These are phyloP conservation scores for Gallinago stenura DNA, from an alignment of 2,797 vertebrate genomes.

Conservation along the genomic window DNA sequence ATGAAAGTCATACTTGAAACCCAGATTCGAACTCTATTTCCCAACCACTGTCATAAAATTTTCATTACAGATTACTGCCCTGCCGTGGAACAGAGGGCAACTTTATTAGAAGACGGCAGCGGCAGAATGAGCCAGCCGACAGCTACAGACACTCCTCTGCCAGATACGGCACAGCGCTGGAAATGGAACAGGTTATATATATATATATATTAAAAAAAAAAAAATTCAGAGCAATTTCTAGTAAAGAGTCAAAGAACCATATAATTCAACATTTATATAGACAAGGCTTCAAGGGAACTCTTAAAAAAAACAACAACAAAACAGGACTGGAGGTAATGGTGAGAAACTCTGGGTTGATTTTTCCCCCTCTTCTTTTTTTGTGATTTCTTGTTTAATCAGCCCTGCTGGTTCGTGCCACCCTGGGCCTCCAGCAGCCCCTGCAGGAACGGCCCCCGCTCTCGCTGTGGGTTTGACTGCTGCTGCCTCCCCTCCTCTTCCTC, in stretches of 20 bases:
- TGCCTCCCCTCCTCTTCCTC: not conserved
- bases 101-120: conserved; percentile 48
- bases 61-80: conserved; percentile 56
- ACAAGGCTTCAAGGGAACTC: conserved; percentile 51
- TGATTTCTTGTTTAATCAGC: not conserved
- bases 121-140: conserved; percentile 8
- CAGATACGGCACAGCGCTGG: conserved; percentile 37
- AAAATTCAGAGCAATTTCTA: conserved; percentile 52
- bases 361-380: not conserved
- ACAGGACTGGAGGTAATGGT: not conserved
- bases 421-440: not conserved
- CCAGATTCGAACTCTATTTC: conserved; percentile 14
- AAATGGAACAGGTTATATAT: conserved; percentile 52
- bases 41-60: not conserved
- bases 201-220: not conserved
- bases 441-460: not conserved
- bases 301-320: not conserved
- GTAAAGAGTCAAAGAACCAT: conserved; percentile 54
- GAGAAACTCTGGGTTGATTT: not conserved
- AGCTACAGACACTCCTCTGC: conserved; percentile 40
- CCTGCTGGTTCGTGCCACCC: not conserved
- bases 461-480: not conserved
- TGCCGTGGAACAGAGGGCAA: conserved; percentile 31
- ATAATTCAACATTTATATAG: conserved; percentile 59
- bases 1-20: not conserved